A percentile compares a stretch with the other conserved stretches of the same genome.
Evolutionary conservation across 2,888 invertebrate genomes (phyloP).

Genomic region (Operophtera brumata): DNA sequence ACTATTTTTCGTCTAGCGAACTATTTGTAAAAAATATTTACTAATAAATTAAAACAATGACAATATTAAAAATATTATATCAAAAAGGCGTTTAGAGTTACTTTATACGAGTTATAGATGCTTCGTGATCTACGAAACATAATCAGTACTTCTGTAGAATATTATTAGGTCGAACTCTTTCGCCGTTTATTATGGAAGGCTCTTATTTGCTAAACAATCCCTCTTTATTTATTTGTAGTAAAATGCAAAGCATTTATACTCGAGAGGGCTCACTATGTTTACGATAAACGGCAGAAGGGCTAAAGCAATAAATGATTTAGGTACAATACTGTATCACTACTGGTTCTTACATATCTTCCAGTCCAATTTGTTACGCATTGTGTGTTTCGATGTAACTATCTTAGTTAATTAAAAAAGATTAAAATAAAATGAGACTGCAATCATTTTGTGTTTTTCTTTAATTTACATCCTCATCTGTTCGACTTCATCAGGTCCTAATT

Average conservation of each 20-base stretch:
- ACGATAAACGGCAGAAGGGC: conserved; percentile 28
- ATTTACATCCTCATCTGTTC: too few relatives aligned
- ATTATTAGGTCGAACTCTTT: conserved; percentile 49
- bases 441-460: conserved; percentile 44
- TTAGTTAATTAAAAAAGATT: conserved; percentile 70
- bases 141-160: conserved; percentile 54
- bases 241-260: conserved; percentile 32
- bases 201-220: conserved; percentile 26
- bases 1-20: conserved; percentile 61
- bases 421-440: conserved; percentile 77
- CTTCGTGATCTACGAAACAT: conserved; percentile 62
- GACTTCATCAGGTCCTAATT: conserved; percentile 3
- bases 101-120: conserved; percentile 69
- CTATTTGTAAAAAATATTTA: conserved; percentile 70
- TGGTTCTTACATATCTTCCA: conserved; percentile 71
- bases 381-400: conserved; percentile 76
- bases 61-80: conserved; percentile 76
- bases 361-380: conserved; percentile 73
- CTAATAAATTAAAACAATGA: conserved; percentile 75
- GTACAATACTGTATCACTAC: conserved; percentile 58
- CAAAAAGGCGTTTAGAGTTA: conserved; percentile 70
- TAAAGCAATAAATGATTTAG: conserved; percentile 41
- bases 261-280: conserved; percentile 14
- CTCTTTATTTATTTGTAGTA: conserved; percentile 40
- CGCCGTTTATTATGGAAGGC: conserved; percentile 48